A percentile compares a stretch with the other conserved stretches of the same genome.
Evolutionary conservation across 2,113 vertebrate species (phyloP).

Genomic region (Vimba vimba): DNA sequence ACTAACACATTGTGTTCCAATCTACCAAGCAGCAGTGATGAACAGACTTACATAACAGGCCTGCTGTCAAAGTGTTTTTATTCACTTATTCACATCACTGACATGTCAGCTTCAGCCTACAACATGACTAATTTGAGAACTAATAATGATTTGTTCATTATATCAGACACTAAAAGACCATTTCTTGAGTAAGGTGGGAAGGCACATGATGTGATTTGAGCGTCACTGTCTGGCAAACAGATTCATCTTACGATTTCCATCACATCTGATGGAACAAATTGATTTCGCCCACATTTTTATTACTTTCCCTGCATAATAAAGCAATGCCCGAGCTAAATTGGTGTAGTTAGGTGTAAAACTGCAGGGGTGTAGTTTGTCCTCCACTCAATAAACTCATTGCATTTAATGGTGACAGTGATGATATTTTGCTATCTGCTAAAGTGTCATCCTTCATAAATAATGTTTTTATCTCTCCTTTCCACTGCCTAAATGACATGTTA

Average conservation of each 20-base stretch:
- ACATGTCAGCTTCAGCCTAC: slow-evolving; percentile 29
- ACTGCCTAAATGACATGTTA: not conserved
- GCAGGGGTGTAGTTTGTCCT: not conserved
- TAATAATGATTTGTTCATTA: not conserved
- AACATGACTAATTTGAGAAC: slow-evolving; percentile 20
- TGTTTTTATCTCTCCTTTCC: not conserved
- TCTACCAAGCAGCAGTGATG: not conserved
- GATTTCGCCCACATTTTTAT: not conserved
- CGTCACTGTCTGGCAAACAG: not conserved
- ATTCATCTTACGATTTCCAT: not conserved
- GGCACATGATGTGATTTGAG: not conserved
- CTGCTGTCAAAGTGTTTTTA: slow-evolving; percentile 37
- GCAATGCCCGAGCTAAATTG: not conserved
- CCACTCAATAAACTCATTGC: not conserved
- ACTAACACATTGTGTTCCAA: slow-evolving; percentile 11
- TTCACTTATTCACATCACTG: slow-evolving; percentile 2
- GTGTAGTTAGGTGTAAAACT: too few relatives aligned
- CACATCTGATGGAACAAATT: not conserved
- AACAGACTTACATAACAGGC: slow-evolving; percentile 35
- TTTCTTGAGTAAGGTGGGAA: not conserved
- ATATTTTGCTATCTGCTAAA: not conserved
- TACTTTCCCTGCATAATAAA: not conserved
- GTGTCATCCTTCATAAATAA: not conserved
- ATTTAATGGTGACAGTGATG: not conserved
- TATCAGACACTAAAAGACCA: not conserved